Evolutionary conservation across 1,140 invertebrate genomes (phyloP).

Genomic region (Lasioglossum baleicum): DNA sequence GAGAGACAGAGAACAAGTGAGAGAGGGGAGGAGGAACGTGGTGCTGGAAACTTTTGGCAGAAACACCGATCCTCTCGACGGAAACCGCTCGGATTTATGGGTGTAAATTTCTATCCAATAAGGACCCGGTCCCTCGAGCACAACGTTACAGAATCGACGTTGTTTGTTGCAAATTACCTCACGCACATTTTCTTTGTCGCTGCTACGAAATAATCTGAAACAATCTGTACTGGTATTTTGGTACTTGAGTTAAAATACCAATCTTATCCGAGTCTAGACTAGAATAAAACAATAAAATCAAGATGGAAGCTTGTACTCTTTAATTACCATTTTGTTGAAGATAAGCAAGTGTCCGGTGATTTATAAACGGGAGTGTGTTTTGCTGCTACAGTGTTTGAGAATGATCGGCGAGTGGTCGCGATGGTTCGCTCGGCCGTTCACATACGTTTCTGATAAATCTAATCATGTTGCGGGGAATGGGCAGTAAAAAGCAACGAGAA

Average conservation of each 20-base stretch:
- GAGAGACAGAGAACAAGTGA: constrained; percentile 9
- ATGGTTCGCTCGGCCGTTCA: neutral
- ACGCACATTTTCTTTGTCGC: neutral
- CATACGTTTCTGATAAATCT: constrained; percentile 44
- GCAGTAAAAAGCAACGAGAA: constrained; percentile 57
- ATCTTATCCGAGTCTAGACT: too few relatives aligned
- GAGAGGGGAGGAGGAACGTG: constrained; percentile 29
- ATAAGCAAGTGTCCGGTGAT: too few relatives aligned
- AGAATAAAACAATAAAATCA: too few relatives aligned
- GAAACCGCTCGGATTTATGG: constrained; percentile 72
- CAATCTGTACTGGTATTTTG: too few relatives aligned
- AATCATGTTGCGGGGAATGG: constrained; percentile 32
- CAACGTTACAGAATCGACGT: neutral
- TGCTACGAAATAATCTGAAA: too few relatives aligned
- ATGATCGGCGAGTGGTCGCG: too few relatives aligned
- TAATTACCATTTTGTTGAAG: too few relatives aligned
- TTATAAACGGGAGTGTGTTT: too few relatives aligned
- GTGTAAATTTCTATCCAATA: constrained; percentile 74
- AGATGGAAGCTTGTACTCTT: too few relatives aligned
- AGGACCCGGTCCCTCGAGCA: constrained; percentile 62
- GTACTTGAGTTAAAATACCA: too few relatives aligned
- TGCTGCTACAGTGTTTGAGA: too few relatives aligned
- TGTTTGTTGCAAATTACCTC: neutral
- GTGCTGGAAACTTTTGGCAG: constrained; percentile 66
- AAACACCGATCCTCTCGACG: constrained; percentile 70